phyloP scores from a whole-genome alignment of 2,113 vertebrate species.

The Psilopogon haemacephalus region DNA sequence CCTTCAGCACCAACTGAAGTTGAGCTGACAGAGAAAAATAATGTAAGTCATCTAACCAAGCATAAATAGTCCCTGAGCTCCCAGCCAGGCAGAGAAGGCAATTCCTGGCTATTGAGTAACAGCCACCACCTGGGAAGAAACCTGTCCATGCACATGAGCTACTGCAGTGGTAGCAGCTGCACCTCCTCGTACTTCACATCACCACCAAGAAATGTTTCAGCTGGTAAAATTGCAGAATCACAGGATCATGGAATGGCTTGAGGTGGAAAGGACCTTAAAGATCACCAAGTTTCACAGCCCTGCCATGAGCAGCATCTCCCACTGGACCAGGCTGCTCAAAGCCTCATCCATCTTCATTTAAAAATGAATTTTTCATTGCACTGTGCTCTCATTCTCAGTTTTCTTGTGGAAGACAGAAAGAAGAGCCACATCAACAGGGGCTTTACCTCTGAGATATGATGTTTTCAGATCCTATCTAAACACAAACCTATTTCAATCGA shows the following conservation, averaged over 20 bases:
- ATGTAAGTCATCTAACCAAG: background rate
- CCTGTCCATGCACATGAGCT: background rate
- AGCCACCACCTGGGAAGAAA: background rate
- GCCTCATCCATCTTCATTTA: background rate
- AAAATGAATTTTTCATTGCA: background rate
- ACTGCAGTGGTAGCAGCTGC: background rate
- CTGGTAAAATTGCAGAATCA: background rate
- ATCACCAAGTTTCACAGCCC: too few species aligned
- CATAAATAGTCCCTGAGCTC: background rate
- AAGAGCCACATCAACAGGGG: background rate
- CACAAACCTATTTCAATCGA: background rate
- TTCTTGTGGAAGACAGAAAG: background rate
- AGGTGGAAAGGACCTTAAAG: too few species aligned
- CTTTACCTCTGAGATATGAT: background rate
- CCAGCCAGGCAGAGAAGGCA: background rate
- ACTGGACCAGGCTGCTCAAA: too few species aligned
- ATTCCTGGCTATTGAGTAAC: accelerated
- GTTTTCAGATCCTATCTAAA: background rate
- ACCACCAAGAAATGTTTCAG: background rate
- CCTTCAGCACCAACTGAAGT: background rate
- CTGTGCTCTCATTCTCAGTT: background rate
- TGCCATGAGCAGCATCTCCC: too few species aligned
- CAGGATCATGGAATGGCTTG: too few species aligned
- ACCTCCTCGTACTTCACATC: background rate
- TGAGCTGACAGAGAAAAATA: background rate